A percentile compares a stretch with the other conserved stretches of the same genome.
These are phyloP conservation scores for Daphoenositta chrysoptera DNA, from an alignment of 2,113 vertebrate species.

Conservation along the genomic window DNA sequence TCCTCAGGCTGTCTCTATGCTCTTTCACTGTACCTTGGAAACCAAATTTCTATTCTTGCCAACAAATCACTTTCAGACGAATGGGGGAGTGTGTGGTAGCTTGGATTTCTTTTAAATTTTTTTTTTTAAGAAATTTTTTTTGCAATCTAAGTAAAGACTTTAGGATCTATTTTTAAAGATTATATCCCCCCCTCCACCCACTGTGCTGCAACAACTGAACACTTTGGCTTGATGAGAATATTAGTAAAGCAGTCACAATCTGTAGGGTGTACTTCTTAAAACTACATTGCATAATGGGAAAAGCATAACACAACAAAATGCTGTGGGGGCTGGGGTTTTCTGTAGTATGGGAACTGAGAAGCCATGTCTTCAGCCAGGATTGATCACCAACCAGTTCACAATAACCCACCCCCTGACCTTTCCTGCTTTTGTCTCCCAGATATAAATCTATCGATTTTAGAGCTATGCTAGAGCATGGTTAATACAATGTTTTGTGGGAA, in stretches of 20 bases:
- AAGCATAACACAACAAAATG: not conserved
- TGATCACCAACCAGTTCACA: not conserved
- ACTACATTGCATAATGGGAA: conserved; percentile 13
- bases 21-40: conserved; percentile 60
- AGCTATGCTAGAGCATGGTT: not conserved
- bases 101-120: not conserved
- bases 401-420: not conserved
- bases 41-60: conserved; percentile 69
- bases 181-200: conserved; percentile 30
- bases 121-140: not conserved
- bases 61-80: conserved; percentile 64
- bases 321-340: not conserved
- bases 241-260: conserved; percentile 42
- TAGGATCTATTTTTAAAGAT: conserved; percentile 56
- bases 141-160: conserved; percentile 58
- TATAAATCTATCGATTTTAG: not conserved
- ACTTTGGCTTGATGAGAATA: conserved; percentile 36
- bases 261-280: conserved; percentile 24
- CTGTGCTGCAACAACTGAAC: conserved; percentile 31
- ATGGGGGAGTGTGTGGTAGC: conserved; percentile 56
- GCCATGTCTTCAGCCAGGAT: not conserved
- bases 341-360: not conserved
- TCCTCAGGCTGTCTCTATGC: conserved; percentile 44
- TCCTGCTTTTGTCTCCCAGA: not conserved
- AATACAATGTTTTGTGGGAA: not conserved